phyloP scores from a whole-genome alignment of 2,113 vertebrate species.

The Ariopsis seemanni region DNA sequence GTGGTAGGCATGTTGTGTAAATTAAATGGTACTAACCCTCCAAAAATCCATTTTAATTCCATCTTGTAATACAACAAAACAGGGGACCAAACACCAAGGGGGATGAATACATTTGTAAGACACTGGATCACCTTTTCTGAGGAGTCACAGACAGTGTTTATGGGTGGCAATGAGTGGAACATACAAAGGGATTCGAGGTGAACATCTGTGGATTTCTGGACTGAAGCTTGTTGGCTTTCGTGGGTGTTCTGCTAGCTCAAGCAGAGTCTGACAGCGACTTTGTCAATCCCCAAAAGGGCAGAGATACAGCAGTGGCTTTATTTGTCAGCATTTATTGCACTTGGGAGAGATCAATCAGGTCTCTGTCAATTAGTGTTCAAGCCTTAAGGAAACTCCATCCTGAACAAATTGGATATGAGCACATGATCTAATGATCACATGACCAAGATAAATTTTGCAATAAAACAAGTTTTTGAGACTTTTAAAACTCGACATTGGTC shows the following conservation, averaged over 20 bases:
- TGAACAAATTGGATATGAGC: not conserved
- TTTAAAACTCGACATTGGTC: not conserved
- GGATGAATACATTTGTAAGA: no score
- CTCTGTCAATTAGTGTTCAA: slow-evolving; percentile 2
- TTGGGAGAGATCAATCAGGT: slow-evolving; percentile 21
- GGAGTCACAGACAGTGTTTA: slow-evolving; percentile 22
- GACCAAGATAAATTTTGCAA: not conserved
- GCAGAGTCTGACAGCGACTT: slow-evolving; percentile 31
- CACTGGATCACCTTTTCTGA: slow-evolving; percentile 37
- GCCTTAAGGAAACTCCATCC: not conserved
- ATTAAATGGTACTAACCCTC: no score
- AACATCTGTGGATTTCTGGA: slow-evolving; percentile 26
- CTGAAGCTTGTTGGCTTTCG: slow-evolving; percentile 20
- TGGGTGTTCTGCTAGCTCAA: slow-evolving; percentile 24
- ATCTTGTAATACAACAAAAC: no score
- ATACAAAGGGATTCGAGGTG: slow-evolving; percentile 21
- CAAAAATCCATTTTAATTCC: no score
- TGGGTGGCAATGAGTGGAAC: slow-evolving; percentile 3
- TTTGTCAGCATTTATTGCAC: slow-evolving; percentile 18
- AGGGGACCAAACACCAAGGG: no score
- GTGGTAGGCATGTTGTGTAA: no score
- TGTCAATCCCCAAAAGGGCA: slow-evolving; percentile 39
- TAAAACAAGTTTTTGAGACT: not conserved
- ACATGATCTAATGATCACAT: not conserved
- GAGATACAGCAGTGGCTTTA: slow-evolving; percentile 22